phyloP scores from a whole-genome alignment of 1,140 invertebrate genomes.

The Penaeus indicus region DNA sequence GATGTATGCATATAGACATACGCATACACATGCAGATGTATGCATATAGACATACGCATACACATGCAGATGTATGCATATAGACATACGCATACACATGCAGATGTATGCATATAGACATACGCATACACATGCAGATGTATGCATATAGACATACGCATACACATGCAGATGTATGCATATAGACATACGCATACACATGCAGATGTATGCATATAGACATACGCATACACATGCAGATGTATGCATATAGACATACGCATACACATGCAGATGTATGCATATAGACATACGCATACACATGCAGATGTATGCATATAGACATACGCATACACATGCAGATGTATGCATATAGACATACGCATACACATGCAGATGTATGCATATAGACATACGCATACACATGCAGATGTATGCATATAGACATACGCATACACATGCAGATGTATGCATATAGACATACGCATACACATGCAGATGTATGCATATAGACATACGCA shows the following conservation, averaged over 20 bases:
- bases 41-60: not conserved
- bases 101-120: not conserved
- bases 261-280: slow-evolving; percentile 5
- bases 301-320: no score
- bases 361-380: not conserved
- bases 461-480: no score
- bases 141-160: not conserved
- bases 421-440: no score
- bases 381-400: not conserved
- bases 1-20: not conserved
- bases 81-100: slow-evolving; percentile 6
- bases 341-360: not conserved
- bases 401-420: not conserved
- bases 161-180: not conserved
- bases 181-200: slow-evolving; percentile 7
- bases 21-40: slow-evolving; percentile 5
- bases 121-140: slow-evolving; percentile 5
- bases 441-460: no score
- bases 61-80: slow-evolving; percentile 5
- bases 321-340: no score
- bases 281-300: not conserved
- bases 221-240: slow-evolving; percentile 5
- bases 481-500: no score
- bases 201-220: slow-evolving; percentile 12
- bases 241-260: slow-evolving; percentile 5